Base-by-base conservation (phyloP, 2,888 invertebrate species). In the Selenia dentaria region DNA sequence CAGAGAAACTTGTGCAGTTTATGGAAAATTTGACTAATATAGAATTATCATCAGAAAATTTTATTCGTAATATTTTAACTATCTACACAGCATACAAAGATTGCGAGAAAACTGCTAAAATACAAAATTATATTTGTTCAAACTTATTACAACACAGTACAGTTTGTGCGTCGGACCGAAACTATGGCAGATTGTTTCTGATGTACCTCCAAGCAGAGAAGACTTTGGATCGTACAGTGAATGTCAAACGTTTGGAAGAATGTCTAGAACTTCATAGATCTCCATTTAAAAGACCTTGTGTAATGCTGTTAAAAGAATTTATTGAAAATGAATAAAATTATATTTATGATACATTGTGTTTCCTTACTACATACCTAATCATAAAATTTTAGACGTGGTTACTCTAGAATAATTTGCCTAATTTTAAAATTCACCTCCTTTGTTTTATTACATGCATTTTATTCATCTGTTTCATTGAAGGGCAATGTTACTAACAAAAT, bases 261-360 rank as follows among this genome's bases (percentile, higher is more conserved):
- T 44, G 80, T 2, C 34, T 87, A 2, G 73, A 78, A 12, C 39
- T 33, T 0, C 85, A 87, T 33, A 64, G 51, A 4, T 78, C 86
- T 0, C 66, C 75, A 0, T 87, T 84, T 35, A 79, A 69, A 51
- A 78, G 71, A 32, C 75, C 78, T 0, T 88, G 88, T 63, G 6
- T 62, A 6, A 64, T 58, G 27, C 24, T 78, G 11, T 56, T 83
- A 0, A 72, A 69, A 31, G 73, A 75, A 48, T 55, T 79, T 34
- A 43, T 12, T 14, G 14, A 35, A 29, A 13, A 33, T 9, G 1
- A 26, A 32, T 20, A 9, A 8, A 6, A 6, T n/a, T 32, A n/a
- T n/a, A n/a, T n/a, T n/a, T n/a, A n/a, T n/a, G n/a, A n/a, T n/a
- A n/a, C n/a, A n/a, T n/a, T n/a, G n/a, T n/a, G n/a, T n/a, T n/a